Base-by-base conservation (phyloP, 2,113 vertebrate species). In the Grus americana region DNA sequence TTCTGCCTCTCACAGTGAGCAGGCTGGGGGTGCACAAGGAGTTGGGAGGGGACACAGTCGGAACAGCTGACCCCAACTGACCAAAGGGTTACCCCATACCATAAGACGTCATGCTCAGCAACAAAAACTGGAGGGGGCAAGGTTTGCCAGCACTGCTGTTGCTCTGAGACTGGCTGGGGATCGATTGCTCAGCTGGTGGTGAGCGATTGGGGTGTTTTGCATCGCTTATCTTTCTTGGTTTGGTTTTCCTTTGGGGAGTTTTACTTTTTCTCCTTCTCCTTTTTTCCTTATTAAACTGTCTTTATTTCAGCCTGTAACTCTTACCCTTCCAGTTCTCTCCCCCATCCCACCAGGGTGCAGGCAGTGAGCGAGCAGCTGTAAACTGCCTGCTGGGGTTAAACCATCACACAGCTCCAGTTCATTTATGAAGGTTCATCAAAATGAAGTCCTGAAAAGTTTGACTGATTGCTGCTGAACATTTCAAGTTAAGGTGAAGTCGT, bases 51-150 rank as follows among this genome's bases (percentile, higher is more conserved):
- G 8, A 49, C 18, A 38, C 38, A 38, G 38, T 38, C 38, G 9
- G 38, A 38, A 38, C 6, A 24, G 22, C 40, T 91, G 75, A 42
- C 22, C 42, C 16, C 55, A 86, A 0, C 20, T 70, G 34, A 42
- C 26, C 15, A 21, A 15, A 59, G 13, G 21, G 9, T 10, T 52
- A 23, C 5, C 14, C 38, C 49, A 22, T 16, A 17, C 19, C 19
- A 5, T 57, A 24, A 1, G 2, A 9, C 3, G 0, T 50, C 2
- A 1, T 15, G 26, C 34, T 71, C 36, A 61, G 66, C 46, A 42
- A 1, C 19, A 74, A 52, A 57, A 73, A 22, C 2, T 26, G 21
- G 19, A 2, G 9, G 17, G 17, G 12, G 27, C n/a, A 30, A 66
- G 38, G 15, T n/a, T 89, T 83, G 27, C 11, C 19, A 46, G 42